Conservation (phyloP, 2,797 vertebrate genomes). For the Sebastes minor region DNA sequence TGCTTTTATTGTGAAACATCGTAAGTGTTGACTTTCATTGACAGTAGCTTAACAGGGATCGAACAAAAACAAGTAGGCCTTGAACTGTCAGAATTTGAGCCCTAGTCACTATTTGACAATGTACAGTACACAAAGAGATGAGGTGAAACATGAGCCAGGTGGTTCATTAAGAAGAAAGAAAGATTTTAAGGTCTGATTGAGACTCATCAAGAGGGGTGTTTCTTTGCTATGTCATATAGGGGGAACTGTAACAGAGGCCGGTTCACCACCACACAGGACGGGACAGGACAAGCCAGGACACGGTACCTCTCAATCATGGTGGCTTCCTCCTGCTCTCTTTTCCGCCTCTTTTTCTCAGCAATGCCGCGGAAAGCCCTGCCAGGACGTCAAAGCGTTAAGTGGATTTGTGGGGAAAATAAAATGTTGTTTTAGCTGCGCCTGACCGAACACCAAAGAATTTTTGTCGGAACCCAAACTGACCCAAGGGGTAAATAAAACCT, state of each 20-base stretch:
- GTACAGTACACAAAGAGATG: background rate
- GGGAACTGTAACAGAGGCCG: constrained; percentile 11
- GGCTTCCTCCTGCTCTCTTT: constrained; percentile 93
- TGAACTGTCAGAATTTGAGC: background rate
- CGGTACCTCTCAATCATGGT: constrained; percentile 95
- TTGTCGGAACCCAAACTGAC: constrained; percentile 63
- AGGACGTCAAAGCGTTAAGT: constrained; percentile 81
- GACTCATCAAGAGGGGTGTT: background rate
- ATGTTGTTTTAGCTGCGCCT: background rate
- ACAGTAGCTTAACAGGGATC: background rate
- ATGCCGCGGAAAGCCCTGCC: constrained; percentile 96
- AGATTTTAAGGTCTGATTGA: background rate
- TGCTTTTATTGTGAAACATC: background rate
- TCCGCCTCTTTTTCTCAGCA: constrained; percentile 96
- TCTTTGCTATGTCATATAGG: background rate
- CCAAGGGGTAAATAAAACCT: constrained; percentile 21
- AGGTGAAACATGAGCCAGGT: background rate
- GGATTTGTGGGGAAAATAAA: constrained; percentile 14
- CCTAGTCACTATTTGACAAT: background rate
- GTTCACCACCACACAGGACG: constrained; percentile 64
- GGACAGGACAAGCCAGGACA: constrained; percentile 73
- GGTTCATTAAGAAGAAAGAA: background rate
- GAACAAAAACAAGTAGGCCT: background rate
- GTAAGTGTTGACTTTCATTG: background rate
- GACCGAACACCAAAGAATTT: background rate